Conservation (phyloP, 1,140 invertebrate species). For the Cyrtorhinus lividipennis region DNA sequence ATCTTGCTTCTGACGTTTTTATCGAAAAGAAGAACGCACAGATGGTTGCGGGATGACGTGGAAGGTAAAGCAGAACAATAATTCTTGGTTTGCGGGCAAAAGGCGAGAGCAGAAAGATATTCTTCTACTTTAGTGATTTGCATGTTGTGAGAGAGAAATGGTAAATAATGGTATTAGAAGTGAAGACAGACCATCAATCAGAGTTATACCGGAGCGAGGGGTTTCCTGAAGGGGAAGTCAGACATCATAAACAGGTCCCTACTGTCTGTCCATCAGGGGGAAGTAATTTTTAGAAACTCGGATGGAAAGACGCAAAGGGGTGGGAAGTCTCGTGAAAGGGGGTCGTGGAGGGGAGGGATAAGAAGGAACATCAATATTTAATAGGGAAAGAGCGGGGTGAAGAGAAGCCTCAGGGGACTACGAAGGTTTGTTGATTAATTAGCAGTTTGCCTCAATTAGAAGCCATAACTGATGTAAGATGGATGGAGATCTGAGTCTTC, state of each 20-base stretch:
- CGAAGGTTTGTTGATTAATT: slow-evolving; percentile 21
- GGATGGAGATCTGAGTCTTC: slow-evolving; percentile 17
- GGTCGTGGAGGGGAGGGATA: slow-evolving; percentile 17
- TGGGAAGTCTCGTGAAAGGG: slow-evolving; percentile 16
- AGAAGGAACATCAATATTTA: slow-evolving; percentile 24
- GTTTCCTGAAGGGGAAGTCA: slow-evolving; percentile 10
- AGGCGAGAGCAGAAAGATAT: slow-evolving; percentile 2
- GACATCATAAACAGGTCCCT: slow-evolving; percentile 22
- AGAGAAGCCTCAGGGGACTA: slow-evolving; percentile 8
- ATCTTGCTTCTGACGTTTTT: not conserved
- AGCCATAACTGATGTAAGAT: slow-evolving; percentile 23
- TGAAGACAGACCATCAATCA: slow-evolving; percentile 16
- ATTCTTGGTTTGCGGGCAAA: slow-evolving; percentile 6
- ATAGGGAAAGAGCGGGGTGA: slow-evolving; percentile 14
- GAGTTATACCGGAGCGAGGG: slow-evolving; percentile 5
- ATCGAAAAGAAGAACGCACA: not conserved
- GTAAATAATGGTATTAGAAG: slow-evolving; percentile 11
- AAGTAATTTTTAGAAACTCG: slow-evolving; percentile 8
- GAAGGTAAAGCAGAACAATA: not conserved
- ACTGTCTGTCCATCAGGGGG: slow-evolving; percentile 7
- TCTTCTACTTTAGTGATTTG: slow-evolving; percentile 3
- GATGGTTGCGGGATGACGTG: not conserved
- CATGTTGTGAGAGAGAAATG: slow-evolving; percentile 6
- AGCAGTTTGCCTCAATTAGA: slow-evolving; percentile 20
- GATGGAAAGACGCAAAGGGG: slow-evolving; percentile 10